These are phyloP conservation scores for Neoarius graeffei DNA, from an alignment of 2,113 vertebrate species.

Conservation along the genomic window DNA sequence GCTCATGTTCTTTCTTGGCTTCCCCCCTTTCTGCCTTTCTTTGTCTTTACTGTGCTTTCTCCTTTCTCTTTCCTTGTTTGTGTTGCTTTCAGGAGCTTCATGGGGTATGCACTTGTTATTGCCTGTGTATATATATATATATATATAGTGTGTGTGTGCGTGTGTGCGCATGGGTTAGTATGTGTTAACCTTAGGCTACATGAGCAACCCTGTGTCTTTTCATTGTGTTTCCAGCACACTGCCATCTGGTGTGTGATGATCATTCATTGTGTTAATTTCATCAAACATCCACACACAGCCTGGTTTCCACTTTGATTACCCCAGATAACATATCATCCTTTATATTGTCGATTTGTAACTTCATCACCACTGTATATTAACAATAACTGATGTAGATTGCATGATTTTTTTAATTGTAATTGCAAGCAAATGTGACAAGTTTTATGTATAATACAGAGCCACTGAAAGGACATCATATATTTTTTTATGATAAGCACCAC, in stretches of 20 bases:
- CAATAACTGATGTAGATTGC: neutral
- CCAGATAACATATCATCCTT: neutral
- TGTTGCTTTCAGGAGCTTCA: constrained; percentile 93
- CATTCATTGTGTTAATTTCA: neutral
- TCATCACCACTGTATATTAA: too few relatives aligned
- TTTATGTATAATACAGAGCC: neutral
- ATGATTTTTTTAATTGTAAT: neutral
- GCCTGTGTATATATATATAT: constrained; percentile 11
- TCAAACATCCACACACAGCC: neutral
- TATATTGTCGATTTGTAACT: constrained; percentile 31
- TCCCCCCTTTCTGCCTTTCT: constrained; percentile 16
- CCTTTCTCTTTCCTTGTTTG: constrained; percentile 70
- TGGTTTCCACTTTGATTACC: neutral
- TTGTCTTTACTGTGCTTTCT: constrained; percentile 31
- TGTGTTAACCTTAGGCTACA: neutral
- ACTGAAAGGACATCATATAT: neutral
- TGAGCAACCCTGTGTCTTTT: constrained; percentile 10
- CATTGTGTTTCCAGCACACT: constrained; percentile 7
- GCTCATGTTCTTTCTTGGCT: constrained; percentile 18
- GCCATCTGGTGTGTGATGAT: constrained; percentile 1
- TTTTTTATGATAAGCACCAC: neutral
- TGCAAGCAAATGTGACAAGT: neutral
- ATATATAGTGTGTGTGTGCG: neutral
- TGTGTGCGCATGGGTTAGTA: constrained; percentile 24
- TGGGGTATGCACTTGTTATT: constrained; percentile 85